A percentile compares a stretch with the other conserved stretches of the same genome.
phyloP scores from a whole-genome alignment of 2,113 vertebrate species.

The Cettia cetti region DNA sequence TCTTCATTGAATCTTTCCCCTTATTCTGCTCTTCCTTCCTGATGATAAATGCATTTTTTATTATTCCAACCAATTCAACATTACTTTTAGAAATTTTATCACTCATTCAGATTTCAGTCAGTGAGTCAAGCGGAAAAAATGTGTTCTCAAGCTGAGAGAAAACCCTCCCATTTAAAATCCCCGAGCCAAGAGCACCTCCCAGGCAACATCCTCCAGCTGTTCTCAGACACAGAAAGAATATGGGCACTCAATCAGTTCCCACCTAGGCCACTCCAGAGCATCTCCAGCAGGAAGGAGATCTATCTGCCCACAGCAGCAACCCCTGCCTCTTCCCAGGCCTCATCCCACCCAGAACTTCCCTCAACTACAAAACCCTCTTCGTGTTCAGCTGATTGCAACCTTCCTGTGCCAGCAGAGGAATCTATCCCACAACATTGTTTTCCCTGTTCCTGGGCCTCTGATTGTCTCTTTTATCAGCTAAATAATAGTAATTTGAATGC shows the following conservation, averaged over 20 bases:
- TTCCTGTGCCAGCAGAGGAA: neutral
- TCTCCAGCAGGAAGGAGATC: neutral
- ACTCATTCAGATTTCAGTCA: constrained; percentile 30
- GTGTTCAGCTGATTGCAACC: neutral
- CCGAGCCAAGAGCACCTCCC: constrained; percentile 35
- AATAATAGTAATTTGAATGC: neutral
- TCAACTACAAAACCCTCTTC: neutral
- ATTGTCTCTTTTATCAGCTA: neutral
- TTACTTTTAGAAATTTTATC: constrained; percentile 53
- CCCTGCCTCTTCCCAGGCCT: neutral
- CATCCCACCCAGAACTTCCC: neutral
- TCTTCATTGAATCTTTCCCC: neutral
- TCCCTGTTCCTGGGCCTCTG: neutral
- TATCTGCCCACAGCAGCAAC: neutral
- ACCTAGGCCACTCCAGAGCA: neutral
- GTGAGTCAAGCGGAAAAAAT: constrained; percentile 55
- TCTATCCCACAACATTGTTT: neutral
- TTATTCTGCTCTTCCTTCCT: constrained; percentile 36
- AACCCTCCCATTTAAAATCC: constrained; percentile 4
- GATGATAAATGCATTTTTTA: constrained; percentile 24
- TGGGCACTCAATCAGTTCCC: neutral
- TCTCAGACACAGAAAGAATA: neutral
- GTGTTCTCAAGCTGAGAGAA: neutral
- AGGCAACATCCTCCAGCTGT: constrained; percentile 52
- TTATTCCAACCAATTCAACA: constrained; percentile 10